Evolutionary conservation across 2,113 vertebrate genomes (phyloP).

Genomic region (Balaeniceps rex): DNA sequence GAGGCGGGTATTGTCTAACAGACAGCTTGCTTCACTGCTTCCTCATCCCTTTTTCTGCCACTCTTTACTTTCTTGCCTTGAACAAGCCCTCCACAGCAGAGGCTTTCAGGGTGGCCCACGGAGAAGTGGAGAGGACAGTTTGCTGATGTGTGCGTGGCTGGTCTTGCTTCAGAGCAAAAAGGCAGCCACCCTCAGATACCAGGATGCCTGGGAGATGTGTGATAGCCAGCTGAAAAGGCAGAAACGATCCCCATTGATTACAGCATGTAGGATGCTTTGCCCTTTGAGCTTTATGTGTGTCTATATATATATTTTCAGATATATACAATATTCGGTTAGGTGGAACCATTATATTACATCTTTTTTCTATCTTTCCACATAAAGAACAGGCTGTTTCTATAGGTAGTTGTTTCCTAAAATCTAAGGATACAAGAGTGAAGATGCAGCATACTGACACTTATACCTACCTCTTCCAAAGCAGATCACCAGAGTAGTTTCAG

Average conservation of each 20-base stretch:
- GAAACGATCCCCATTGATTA: not conserved
- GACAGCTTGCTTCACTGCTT: not conserved
- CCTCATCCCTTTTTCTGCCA: not conserved
- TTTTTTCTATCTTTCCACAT: not conserved
- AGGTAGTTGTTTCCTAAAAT: not conserved
- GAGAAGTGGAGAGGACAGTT: not conserved
- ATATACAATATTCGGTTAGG: not conserved
- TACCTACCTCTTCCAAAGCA: not conserved
- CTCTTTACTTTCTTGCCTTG: not conserved
- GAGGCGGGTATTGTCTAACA: not conserved
- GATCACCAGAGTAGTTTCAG: not conserved
- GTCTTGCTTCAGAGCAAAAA: not conserved
- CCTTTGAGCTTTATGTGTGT: not conserved
- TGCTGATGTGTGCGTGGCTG: not conserved
- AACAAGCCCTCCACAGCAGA: not conserved
- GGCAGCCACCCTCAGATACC: not conserved
- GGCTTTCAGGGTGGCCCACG: not conserved
- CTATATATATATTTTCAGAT: not conserved
- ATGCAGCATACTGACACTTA: not conserved
- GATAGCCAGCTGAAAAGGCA: not conserved
- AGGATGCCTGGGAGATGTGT: not conserved
- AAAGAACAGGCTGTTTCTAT: not conserved
- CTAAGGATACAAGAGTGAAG: not conserved
- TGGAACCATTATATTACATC: not conserved
- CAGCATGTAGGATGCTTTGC: not conserved